Evolutionary conservation across 2,113 vertebrate species (phyloP), one percentile per base, ranked within the genome.

Genomic region (Zapornia atra): DNA sequence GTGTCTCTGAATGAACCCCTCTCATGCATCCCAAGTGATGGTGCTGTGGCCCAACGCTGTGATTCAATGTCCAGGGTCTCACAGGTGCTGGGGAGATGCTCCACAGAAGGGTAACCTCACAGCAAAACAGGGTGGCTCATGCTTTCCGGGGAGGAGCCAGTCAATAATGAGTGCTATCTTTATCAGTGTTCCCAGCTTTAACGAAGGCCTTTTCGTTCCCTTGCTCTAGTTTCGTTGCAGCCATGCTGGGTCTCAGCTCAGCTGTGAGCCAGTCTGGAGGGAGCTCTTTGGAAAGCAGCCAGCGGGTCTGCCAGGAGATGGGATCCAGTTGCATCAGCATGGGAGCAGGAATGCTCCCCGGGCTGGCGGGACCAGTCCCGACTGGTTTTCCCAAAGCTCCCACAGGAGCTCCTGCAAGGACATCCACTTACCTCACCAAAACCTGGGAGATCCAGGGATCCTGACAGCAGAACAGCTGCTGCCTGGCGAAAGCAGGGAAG

Each of bases 271-370:
- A 29, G 87, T 94, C 85, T 93, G 83, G 72, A 95, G 91, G 80
- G 94, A 95, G 69, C 72, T 86, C 53, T 85, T 56, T 96, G 96
- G 94, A 68, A 75, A 71, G 65, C 31, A 64, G 65, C 92, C 93
- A 82, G 61, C 57, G 50, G 81, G 38, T 72, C 80, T 64, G 69
- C 86, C 81, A 44, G 82, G 75, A 96, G 92, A 89, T 88, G 60
- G 80, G 86, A 93, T 94, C 92, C 94, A 82, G 80, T 96, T 95
- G 96, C 95, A 94, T 86, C 88, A 96, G 90, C 86, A 92, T 86
- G 80, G 86, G 92, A 82, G 57, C 77, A 92, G 86, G 92, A 95
- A 96, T 96, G 91, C 81, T 95, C 95, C 69, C 13, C 2, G 40
- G 81, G 77, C 96, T 85, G 91, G 73, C 0, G 0, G 40, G 86